Base-by-base conservation (phyloP, 2,888 invertebrate species). In the Papilio gigon region DNA sequence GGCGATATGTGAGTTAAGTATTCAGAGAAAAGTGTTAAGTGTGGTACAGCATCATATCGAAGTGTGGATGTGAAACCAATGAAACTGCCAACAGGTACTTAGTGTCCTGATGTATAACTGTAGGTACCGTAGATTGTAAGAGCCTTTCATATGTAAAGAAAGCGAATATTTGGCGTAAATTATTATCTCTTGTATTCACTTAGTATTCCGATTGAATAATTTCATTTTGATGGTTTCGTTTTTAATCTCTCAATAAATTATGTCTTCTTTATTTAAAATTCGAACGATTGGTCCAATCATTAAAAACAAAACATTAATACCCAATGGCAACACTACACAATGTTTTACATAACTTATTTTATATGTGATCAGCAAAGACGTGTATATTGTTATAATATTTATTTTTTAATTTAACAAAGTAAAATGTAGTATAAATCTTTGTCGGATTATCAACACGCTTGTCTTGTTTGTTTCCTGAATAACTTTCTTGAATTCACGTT, bases 31-130 rank as follows among this genome's bases (percentile, higher is more conserved):
- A 30, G n/a, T 53, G 9, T 53, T 12, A 30, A 12, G 8, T n/a
- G 17, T n/a, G 30, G 30, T n/a, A 3, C 12, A 25, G 9, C n/a
- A 53, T 30, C 30, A 12, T 53, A 27, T n/a, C 17, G 6, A 8
- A 0, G 8, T 27, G 30, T 53, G 53, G 30, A 53, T 30, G 30
- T 30, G n/a, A 27, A 64, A 65, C 37, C 65, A 60, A 67, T 61
- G 17, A 61, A 40, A 67, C 67, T 67, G 67, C 67, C 67, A 67
- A 50, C 50, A 50, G 6, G 53, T 40, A 35, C 40, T 17, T 40
- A 40, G 25, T 47, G 53, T 65, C 65, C 65, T 65, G n/a, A 37
- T 50, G 40, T 50, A 44, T 20, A 47, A 62, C 30, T 53, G 9
- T 47, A 47, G 47, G 30, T 53, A 53, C 4, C 17, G 30, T 53